Evolutionary conservation across 35 echinoderm and acorn worm species (phyloP), one percentile per base, ranked within the genome.

Genomic region (Patiria miniata): DNA sequence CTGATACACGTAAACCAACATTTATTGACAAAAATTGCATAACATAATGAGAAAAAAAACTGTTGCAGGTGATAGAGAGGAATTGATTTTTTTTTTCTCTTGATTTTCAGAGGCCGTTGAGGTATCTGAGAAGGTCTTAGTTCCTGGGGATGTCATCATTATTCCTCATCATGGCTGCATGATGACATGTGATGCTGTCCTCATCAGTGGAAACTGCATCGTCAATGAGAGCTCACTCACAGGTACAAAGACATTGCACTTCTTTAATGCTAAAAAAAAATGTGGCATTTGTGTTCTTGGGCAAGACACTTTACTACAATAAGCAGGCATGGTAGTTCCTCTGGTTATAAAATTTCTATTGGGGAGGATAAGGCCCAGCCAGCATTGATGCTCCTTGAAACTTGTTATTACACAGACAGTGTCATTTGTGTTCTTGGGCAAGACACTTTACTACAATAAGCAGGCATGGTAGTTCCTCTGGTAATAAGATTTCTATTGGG

Each of bases 211-310:
- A 29, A 97, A 92, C 81, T 97, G 94, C 80, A 91, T 97, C n/a
- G 90, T 97, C 36, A 93, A 97, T 77, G 94, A 97, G 79, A 93
- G 94, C 73, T 89, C 89, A 76, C 90, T 97, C 1, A 97, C 94
- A 89, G 94, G 94, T 96, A 60, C 34, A 76, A 56, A n/a, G 36
- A 79, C 7, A 39, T 37, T 32, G 21, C 32, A 17, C 36, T 23
- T 37, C 18, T 37, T 17, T 23, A 79, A 9, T 9, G 7, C 8
- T 23, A 23, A 7, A 7, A 9, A 23, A 9, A 9, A 7, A 77
- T 58, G 54, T 14, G 22, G 12, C 37, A 29, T 42, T 5, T 28
- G 39, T n/a, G 19, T 80, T 36, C 19, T 36, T 8, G 39, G 39
- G 32, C 2, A 34, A 7, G 22, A 28, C 78, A 36, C 78, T n/a